These are phyloP conservation scores for Drosophila triauraria DNA, from an alignment of 1,140 invertebrate genomes.

Conservation along the genomic window DNA sequence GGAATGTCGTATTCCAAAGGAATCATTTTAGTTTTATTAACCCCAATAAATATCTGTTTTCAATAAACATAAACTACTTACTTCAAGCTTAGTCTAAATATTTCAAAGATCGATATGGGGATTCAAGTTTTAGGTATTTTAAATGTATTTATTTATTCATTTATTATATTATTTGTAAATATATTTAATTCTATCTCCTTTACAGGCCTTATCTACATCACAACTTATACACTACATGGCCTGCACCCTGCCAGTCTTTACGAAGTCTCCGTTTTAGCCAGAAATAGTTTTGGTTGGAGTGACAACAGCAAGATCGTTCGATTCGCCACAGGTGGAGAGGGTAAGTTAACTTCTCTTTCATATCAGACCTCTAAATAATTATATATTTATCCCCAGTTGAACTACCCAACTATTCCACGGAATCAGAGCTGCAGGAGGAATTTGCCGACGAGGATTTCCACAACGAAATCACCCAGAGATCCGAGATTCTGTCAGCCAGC, in stretches of 20 bases:
- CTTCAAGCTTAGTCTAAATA: too few species aligned
- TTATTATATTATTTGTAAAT: not conserved
- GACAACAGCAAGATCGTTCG: constrained; percentile 88
- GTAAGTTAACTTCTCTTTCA: constrained; percentile 77
- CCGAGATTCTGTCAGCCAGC: constrained; percentile 62
- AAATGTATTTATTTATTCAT: too few species aligned
- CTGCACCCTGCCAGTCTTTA: constrained; percentile 88
- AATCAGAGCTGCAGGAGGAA: constrained; percentile 74
- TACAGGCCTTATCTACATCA: constrained; percentile 87
- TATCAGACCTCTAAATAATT: not conserved
- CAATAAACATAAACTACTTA: not conserved
- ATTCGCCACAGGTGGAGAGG: constrained; percentile 88
- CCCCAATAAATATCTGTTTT: too few species aligned
- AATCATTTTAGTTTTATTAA: not conserved
- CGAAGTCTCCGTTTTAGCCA: constrained; percentile 88
- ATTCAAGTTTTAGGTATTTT: not conserved
- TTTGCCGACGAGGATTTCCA: constrained; percentile 54
- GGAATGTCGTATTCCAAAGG: not conserved
- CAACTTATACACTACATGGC: constrained; percentile 89
- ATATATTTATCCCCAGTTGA: constrained; percentile 55
- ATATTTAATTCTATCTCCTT: not conserved
- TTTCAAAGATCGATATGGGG: not conserved
- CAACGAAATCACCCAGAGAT: constrained; percentile 72
- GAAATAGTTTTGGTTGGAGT: constrained; percentile 90
- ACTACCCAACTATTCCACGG: constrained; percentile 81